A percentile compares a stretch with the other conserved stretches of the same genome.
phyloP scores from a whole-genome alignment of 2,113 vertebrate species.

The Cichladusa arquata region DNA sequence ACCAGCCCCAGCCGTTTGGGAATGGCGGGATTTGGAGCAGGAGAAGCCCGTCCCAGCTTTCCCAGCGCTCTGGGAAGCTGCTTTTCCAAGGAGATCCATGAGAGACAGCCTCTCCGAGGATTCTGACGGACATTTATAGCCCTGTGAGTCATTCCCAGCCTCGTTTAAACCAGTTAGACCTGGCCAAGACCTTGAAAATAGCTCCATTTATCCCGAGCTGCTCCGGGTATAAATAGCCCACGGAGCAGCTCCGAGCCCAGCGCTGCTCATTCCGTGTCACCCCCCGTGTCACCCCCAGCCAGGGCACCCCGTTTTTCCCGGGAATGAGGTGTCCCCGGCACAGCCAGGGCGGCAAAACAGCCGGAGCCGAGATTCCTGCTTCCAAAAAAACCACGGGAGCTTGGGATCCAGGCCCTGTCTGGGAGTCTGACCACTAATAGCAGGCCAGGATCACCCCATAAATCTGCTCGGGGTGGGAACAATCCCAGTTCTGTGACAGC shows the following conservation, averaged over 20 bases:
- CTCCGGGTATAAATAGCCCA: slow-evolving; percentile 52
- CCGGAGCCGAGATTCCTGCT: background rate
- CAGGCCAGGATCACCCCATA: slow-evolving; percentile 37
- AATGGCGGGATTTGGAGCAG: background rate
- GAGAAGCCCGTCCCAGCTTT: fast-evolving
- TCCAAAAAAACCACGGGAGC: background rate
- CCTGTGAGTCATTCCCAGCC: slow-evolving; percentile 58
- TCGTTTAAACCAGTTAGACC: slow-evolving; percentile 65
- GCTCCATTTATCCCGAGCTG: slow-evolving; percentile 54
- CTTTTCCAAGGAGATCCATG: background rate
- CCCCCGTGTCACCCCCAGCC: background rate
- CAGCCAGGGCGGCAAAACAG: background rate
- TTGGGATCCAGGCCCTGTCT: slow-evolving; percentile 5
- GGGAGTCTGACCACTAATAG: slow-evolving; percentile 53
- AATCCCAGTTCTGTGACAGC: background rate
- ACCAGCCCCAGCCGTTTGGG: fast-evolving
- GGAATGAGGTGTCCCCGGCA: slow-evolving; percentile 21
- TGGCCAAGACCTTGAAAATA: slow-evolving; percentile 69
- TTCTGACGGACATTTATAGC: slow-evolving; percentile 56
- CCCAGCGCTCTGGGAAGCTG: background rate
- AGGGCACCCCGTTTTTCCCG: background rate
- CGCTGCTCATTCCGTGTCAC: background rate
- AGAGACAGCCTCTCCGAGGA: background rate
- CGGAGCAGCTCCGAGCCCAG: background rate
- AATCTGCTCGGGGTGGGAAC: background rate